phyloP scores from a whole-genome alignment of 2,113 vertebrate species.

The Propithecus coquereli region DNA sequence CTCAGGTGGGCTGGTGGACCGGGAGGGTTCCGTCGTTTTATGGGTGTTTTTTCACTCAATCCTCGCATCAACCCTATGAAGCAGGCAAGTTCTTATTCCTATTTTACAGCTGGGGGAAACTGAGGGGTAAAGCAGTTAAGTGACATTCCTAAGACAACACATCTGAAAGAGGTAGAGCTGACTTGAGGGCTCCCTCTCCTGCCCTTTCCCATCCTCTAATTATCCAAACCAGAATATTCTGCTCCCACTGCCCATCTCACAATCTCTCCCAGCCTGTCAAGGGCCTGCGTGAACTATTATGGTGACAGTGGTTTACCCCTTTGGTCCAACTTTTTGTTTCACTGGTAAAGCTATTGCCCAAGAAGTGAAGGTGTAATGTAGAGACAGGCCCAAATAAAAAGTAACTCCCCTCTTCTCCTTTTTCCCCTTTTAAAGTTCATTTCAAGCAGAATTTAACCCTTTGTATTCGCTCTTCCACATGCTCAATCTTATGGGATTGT shows the following conservation, averaged over 20 bases:
- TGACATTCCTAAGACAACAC: slow-evolving; percentile 18
- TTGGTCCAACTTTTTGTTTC: slow-evolving; percentile 30
- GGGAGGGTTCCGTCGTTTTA: not conserved
- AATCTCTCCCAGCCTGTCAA: not conserved
- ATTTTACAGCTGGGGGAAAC: not conserved
- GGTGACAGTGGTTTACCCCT: slow-evolving; percentile 23
- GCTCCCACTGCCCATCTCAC: slow-evolving; percentile 12
- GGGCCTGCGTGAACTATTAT: not conserved
- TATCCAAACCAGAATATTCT: slow-evolving; percentile 31
- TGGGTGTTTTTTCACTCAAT: not conserved
- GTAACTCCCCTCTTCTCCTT: not conserved
- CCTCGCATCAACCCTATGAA: not conserved
- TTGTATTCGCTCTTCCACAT: not conserved
- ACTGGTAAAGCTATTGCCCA: slow-evolving; percentile 23
- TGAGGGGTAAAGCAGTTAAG: not conserved
- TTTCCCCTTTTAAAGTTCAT: not conserved
- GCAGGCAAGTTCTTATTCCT: not conserved
- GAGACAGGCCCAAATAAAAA: not conserved
- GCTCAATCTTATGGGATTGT: not conserved
- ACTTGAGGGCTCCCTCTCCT: not conserved
- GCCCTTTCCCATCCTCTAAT: not conserved
- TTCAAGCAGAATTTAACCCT: slow-evolving; percentile 4
- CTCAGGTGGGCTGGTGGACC: not conserved
- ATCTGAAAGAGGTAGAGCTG: not conserved
- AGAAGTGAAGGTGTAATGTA: not conserved